A percentile compares a stretch with the other conserved stretches of the same genome.
Evolutionary conservation across 2,113 vertebrate species (phyloP).

Genomic region (Amblyopsis rosae): DNA sequence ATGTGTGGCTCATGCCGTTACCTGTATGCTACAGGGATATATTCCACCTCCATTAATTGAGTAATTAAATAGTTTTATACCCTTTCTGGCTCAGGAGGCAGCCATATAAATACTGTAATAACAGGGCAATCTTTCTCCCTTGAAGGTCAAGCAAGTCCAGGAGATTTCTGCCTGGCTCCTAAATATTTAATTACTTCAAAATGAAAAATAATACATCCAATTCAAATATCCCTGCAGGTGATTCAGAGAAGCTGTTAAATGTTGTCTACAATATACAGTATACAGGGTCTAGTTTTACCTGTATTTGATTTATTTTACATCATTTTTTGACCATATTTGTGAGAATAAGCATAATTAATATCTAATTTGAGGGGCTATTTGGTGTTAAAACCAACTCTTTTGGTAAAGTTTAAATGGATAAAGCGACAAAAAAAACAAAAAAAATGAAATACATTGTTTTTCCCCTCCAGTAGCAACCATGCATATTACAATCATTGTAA

Average conservation of each 20-base stretch:
- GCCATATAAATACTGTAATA: conserved; percentile 77
- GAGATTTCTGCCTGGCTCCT: conserved; percentile 57
- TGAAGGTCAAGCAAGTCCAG: conserved; percentile 71
- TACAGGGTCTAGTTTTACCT: neutral
- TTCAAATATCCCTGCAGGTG: conserved; percentile 71
- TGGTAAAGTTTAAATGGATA: neutral
- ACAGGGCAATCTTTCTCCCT: conserved; percentile 59
- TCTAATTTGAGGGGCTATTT: conserved; percentile 11
- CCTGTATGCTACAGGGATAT: conserved; percentile 62
- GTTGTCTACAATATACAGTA: conserved; percentile 39
- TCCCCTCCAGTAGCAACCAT: too few relatives aligned
- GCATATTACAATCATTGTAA: too few relatives aligned
- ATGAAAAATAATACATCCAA: conserved; percentile 73
- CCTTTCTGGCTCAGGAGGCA: conserved; percentile 54
- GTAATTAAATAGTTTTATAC: conserved; percentile 78
- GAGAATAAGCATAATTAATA: conserved; percentile 1
- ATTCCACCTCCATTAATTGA: conserved; percentile 77
- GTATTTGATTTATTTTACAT: neutral
- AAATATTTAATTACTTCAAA: conserved; percentile 80
- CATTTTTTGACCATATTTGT: conserved; percentile 13
- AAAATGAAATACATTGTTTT: too few relatives aligned
- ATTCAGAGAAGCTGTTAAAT: conserved; percentile 46
- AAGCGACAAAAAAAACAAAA: too few relatives aligned
- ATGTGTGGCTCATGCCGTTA: conserved; percentile 44
- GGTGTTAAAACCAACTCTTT: neutral